Evolutionary conservation across 2,888 invertebrate species (phyloP).

Genomic region (Campoplex nolae): DNA sequence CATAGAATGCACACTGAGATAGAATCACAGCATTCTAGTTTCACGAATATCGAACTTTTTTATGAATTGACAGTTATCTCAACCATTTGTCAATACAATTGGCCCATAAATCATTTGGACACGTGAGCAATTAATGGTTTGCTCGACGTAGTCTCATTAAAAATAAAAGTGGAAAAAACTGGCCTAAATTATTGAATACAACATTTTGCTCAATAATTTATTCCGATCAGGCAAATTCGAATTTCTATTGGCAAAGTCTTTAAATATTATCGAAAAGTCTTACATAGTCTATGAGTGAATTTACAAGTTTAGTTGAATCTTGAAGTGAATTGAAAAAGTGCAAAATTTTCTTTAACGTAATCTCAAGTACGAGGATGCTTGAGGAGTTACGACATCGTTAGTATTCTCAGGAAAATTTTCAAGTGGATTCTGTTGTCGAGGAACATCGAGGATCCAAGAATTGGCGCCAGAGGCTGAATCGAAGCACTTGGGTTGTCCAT

Average conservation of each 20-base stretch:
- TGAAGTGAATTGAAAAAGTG: not conserved
- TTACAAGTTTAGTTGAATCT: not conserved
- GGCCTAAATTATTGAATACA: not conserved
- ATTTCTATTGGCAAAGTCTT: not conserved
- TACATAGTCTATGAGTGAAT: not conserved
- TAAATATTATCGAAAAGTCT: not conserved
- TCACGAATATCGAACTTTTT: not conserved
- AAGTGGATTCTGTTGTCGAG: conserved; percentile 39
- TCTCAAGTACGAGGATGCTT: not conserved
- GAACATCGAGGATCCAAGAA: conserved; percentile 20
- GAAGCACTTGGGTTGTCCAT: conserved; percentile 22
- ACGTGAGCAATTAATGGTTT: not conserved
- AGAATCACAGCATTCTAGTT: not conserved
- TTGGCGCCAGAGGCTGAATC: conserved; percentile 36
- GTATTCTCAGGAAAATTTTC: conserved; percentile 49
- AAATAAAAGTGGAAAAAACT: not conserved
- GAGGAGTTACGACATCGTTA: conserved; percentile 48
- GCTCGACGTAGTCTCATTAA: not conserved
- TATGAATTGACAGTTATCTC: not conserved
- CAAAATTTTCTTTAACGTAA: not conserved
- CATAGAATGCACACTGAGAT: not conserved
- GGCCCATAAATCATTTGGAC: not conserved
- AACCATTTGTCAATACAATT: conserved; percentile 26
- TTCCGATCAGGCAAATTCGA: not conserved
- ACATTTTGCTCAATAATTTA: too few relatives aligned